phyloP scores from a whole-genome alignment of 2,113 vertebrate species.

The Aegithalos caudatus region DNA sequence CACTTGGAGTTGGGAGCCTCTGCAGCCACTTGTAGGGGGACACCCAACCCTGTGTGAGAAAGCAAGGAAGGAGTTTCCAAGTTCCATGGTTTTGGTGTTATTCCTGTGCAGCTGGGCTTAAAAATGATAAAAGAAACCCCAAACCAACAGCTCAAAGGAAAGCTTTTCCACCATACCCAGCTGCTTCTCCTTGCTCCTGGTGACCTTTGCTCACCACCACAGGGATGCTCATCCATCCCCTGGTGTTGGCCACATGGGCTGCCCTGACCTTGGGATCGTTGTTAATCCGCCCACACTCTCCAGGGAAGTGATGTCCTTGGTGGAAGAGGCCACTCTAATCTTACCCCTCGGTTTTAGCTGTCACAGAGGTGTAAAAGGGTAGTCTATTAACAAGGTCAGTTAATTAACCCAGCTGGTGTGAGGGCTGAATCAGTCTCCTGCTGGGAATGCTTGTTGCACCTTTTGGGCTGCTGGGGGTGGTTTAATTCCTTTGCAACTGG shows the following conservation, averaged over 20 bases:
- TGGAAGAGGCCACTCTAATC: neutral
- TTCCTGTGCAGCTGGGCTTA: neutral
- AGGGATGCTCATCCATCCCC: neutral
- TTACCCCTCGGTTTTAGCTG: neutral
- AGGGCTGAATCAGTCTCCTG: neutral
- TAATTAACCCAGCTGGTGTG: neutral
- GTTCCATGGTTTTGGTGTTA: neutral
- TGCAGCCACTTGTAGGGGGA: neutral
- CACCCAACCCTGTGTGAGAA: neutral
- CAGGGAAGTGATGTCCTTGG: neutral
- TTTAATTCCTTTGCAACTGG: neutral
- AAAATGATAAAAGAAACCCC: neutral
- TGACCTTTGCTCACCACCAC: neutral
- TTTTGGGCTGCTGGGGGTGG: neutral
- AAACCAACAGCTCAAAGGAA: neutral
- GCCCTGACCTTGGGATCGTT: slow-evolving; percentile 3
- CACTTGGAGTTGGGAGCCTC: neutral
- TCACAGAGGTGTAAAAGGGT: neutral
- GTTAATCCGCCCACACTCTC: neutral
- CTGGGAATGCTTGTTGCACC: neutral
- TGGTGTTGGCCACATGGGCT: neutral
- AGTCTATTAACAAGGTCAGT: neutral
- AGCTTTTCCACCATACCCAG: neutral
- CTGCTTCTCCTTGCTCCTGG: neutral
- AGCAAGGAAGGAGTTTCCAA: neutral